Conservation (phyloP, 2,797 vertebrate species). For the Falco cherrug region DNA sequence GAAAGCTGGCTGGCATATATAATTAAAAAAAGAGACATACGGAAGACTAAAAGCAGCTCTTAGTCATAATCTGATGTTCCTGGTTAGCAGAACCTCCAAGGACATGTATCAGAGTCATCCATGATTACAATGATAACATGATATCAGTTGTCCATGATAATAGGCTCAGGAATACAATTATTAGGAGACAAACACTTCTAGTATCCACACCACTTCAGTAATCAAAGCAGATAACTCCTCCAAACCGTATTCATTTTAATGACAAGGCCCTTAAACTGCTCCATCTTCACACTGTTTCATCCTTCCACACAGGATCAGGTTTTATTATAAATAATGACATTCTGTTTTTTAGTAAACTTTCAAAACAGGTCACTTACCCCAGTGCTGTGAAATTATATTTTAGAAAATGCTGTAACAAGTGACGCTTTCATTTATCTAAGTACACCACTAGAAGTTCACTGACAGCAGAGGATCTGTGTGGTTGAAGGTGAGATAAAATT, state of each 20-base stretch:
- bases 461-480: background rate
- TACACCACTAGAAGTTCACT: background rate
- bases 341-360: background rate
- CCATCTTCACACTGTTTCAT: background rate
- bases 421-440: background rate
- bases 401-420: fast-evolving
- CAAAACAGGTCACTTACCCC: background rate
- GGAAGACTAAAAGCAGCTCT: background rate
- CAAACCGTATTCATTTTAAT: background rate
- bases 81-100: background rate
- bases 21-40: background rate
- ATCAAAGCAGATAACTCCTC: background rate
- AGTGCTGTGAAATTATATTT: background rate
- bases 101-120: background rate
- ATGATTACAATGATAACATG: background rate
- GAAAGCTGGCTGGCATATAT: fast-evolving
- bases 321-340: background rate
- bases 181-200: background rate
- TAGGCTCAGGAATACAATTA: background rate
- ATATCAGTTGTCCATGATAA: no score
- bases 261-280: background rate
- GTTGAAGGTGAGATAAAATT: background rate
- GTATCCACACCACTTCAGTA: background rate
- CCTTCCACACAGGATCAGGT: background rate
- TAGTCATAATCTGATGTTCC: background rate